Evolutionary conservation across 2,888 invertebrate genomes (phyloP), one percentile per base, ranked within the genome.

Genomic region (Schizotus pectinicornis): DNA sequence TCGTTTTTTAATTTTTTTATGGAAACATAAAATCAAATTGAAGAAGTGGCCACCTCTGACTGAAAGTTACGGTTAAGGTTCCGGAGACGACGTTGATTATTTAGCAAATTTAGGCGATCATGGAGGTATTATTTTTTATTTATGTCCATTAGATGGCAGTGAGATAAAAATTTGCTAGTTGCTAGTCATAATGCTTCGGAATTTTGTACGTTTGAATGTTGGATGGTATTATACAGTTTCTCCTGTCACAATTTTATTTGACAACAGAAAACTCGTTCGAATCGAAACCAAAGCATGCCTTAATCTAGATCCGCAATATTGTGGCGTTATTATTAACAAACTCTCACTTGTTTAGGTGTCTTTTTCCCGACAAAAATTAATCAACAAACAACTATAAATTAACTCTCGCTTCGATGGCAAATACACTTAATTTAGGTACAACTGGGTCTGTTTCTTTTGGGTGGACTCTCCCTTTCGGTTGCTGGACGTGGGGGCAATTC

Each of bases 161-260:
- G 46, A 35, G 46, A 46, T 46, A 35, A 46, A 35, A 42, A 42
- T 42, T 2, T 13, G 22, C 6, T 31, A 38, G 13, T 38, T 38
- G 11, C 38, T 38, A 38, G 13, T 38, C 5, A 13, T 11, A 14
- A 35, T 46, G 35, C 6, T 47, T 47, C 47, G 35, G 36, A 22
- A 47, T 14, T 39, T 49, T 49, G 38, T 49, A 49, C 32, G 13
- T 32, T 7, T 31, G 31, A 45, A 49, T 38, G 38, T 14, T 30
- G 38, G 36, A 47, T 31, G 5, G 7, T 30, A 33, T 14, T 34
- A 45, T 13, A 49, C 14, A 13, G 33, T 22, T 31, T n/a, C 2
- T 7, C 14, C 34, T 35, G 30, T 35, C 11, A 45, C 8, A 45
- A 30, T 45, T 33, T 9, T 22, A 13, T 22, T 22, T 39, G 8